Evolutionary conservation across 2,888 invertebrate species (phyloP).

Genomic region (Prosopocoilus inquinatus): DNA sequence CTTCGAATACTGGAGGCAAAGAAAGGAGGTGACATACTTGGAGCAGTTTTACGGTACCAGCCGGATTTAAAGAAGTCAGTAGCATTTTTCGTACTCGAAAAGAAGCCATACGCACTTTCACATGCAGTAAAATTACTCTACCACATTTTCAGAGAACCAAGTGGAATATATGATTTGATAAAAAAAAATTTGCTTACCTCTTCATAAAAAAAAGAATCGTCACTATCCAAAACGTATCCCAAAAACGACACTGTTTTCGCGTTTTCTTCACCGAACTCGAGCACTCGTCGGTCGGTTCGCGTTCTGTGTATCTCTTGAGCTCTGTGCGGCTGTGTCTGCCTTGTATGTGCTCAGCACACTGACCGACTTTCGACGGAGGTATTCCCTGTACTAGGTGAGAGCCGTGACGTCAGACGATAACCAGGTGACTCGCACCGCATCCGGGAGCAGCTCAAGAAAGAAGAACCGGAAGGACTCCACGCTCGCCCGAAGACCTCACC

Average conservation of each 20-base stretch:
- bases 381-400: constrained; percentile 25
- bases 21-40: too few species aligned
- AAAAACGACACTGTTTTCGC: background rate
- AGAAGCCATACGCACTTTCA: too few species aligned
- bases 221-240: too few species aligned
- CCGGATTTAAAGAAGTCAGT: too few species aligned
- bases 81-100: too few species aligned
- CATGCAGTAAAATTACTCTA: too few species aligned
- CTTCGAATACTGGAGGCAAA: too few species aligned
- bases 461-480: constrained; percentile 9
- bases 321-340: constrained; percentile 11
- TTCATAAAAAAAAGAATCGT: background rate
- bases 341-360: constrained; percentile 25
- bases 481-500: background rate
- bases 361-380: constrained; percentile 29
- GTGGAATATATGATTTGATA: too few species aligned
- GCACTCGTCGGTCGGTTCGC: background rate
- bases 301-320: constrained; percentile 9
- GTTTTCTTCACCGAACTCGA: background rate
- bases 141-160: too few species aligned
- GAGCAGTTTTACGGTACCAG: too few species aligned
- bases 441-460: constrained; percentile 24
- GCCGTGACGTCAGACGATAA: constrained; percentile 24
- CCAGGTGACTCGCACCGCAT: constrained; percentile 23
- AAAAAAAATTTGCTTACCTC: background rate